Evolutionary conservation across 1,140 invertebrate species (phyloP).

Genomic region (Ceratina calcarata): DNA sequence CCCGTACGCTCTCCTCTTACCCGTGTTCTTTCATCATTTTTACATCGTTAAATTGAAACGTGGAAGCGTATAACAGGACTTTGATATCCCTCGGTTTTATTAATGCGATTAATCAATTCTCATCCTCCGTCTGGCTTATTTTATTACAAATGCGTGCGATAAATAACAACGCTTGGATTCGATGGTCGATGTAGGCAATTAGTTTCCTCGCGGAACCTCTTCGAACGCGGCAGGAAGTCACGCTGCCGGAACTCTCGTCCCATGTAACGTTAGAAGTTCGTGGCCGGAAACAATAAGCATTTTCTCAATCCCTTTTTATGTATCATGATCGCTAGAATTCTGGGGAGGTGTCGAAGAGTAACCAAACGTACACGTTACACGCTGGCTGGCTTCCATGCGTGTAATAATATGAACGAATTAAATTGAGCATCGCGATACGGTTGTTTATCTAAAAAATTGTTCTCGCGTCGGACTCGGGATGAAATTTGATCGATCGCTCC

Average conservation of each 20-base stretch:
- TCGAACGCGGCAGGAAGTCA: conserved; percentile 71
- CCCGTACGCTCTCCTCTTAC: too few relatives aligned
- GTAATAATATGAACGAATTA: not conserved
- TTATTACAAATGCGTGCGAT: not conserved
- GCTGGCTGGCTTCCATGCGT: not conserved
- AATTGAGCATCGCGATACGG: not conserved
- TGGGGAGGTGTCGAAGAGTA: not conserved
- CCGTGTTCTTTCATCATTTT: too few relatives aligned
- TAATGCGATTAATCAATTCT: too few relatives aligned
- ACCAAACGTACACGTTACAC: not conserved
- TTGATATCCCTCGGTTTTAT: too few relatives aligned
- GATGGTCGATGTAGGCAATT: too few relatives aligned
- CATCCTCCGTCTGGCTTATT: too few relatives aligned
- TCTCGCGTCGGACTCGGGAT: too few relatives aligned
- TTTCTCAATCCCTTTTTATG: not conserved
- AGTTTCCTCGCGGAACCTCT: not conserved
- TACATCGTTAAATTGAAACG: too few relatives aligned
- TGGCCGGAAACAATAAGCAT: conserved; percentile 61
- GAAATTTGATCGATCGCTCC: not conserved
- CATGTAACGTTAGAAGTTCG: conserved; percentile 62
- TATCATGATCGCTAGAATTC: not conserved
- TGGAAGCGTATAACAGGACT: too few relatives aligned
- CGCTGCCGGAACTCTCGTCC: conserved; percentile 66
- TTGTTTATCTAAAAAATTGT: not conserved
- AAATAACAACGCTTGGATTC: not conserved